Evolutionary conservation across 2,113 vertebrate genomes (phyloP), one percentile per base, ranked within the genome.

Genomic region (Empidonax traillii): DNA sequence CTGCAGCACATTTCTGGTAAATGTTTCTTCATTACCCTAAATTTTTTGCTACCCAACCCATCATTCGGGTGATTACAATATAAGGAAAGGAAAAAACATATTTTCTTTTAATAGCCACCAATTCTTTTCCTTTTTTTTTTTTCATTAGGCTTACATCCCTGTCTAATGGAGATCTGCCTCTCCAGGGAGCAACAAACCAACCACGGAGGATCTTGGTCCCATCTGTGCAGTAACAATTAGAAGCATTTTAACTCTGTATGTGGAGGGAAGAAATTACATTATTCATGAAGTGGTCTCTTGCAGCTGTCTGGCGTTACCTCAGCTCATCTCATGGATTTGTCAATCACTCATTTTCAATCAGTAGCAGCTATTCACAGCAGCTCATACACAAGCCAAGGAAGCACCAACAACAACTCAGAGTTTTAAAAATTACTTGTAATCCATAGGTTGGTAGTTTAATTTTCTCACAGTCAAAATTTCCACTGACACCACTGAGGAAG

Each of bases 191-290:
- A 73, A 51, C 71, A 93, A 82, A 90, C 37, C 52, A 91, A 39
- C 85, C 79, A 83, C 58, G 44, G 62, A 93, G 46, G 47, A 93
- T 92, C 78, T 82, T 77, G 75, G 62, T 94, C 88, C 79, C 92
- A 93, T 93, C 85, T 95, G 94, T 80, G 59, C 68, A 51, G n/a
- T 67, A 62, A 71, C 65, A 83, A 93, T 97, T 90, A 90, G 79
- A n/a, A 83, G 25, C 75, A 94, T 88, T 94, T 95, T 93, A 96
- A 93, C 58, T 86, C 75, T 62, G 51, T 77, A 21, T 90, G 85
- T 41, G 52, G 63, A 25, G 35, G 20, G 59, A 77, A 92, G 56
- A 74, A 85, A 80, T 84, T 37, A 43, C 44, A 85, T 91, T 94
- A 93, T 95, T 94, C 72, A 93, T 92, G n/a, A 95, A 71, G 65